Evolutionary conservation across 37 sponge, comb jelly and placozoan genomes (phyloP), one percentile per base, ranked within the genome.

Genomic region (Halisarca cf. caerulea): DNA sequence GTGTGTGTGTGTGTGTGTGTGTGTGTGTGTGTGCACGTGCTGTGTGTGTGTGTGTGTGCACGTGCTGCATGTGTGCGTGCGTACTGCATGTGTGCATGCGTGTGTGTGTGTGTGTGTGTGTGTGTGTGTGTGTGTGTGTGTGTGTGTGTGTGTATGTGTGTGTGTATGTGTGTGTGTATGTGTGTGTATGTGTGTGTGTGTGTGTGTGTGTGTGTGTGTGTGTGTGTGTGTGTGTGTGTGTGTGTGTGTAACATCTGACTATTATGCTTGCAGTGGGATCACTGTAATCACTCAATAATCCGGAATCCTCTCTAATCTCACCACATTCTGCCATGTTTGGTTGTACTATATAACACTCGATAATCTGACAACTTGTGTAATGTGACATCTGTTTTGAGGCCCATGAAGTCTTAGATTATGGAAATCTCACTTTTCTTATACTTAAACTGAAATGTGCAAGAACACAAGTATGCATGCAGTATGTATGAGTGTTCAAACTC

Each of bases 41-140:
- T 69, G 83, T 83, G 70, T 43, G 55, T 69, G 55, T 43, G 54
- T 83, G 80, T 86, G 86, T 62, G 66, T 61, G 57, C 7, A 64
- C 61, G 69, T 86, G 86, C 78, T n/a, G n/a, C n/a, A n/a, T n/a
- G n/a, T n/a, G n/a, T n/a, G n/a, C n/a, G n/a, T n/a, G n/a, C n/a
- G n/a, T n/a, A n/a, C n/a, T n/a, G n/a, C n/a, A n/a, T n/a, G 86
- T 78, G 86, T 61, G 47, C 28, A 20, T 61, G 66, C 39, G 51
- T 77, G 80, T 79, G 68, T 86, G 86, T 62, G 68, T 79, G 86
- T 86, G 86, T 80, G 80, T 86, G 59, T 66, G 61, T 86, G 72
- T 66, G 78, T 25, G 54, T 51, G 47, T 23, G 33, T 81, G 39
- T 58, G 45, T 74, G 82, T 83, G 80, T 75, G 57, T 66, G 40